A percentile compares a stretch with the other conserved stretches of the same genome.
Conservation (phyloP, 1,140 invertebrate genomes). For the Tyrophagus putrescentiae region DNA sequence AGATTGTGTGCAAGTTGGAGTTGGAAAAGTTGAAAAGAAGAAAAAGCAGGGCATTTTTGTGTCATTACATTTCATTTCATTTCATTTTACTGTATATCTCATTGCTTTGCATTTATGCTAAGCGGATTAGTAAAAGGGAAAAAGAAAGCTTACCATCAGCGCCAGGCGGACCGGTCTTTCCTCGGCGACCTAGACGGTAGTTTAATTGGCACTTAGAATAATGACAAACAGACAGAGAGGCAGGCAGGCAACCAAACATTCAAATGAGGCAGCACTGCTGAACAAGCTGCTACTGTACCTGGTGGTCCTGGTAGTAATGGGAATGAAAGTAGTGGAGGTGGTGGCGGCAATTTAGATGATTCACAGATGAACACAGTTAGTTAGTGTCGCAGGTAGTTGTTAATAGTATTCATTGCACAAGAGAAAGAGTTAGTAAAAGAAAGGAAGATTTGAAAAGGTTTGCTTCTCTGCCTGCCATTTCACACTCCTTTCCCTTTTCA, state of each 20-base stretch:
- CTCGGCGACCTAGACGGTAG: neutral
- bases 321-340: too few relatives aligned
- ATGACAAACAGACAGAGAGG: neutral
- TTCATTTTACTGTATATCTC: too few relatives aligned
- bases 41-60: neutral
- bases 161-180: slow-evolving; percentile 9
- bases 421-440: too few relatives aligned
- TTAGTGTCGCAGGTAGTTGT: too few relatives aligned
- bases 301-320: neutral
- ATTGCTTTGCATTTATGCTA: neutral
- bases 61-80: too few relatives aligned
- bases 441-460: too few relatives aligned
- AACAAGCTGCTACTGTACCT: neutral
- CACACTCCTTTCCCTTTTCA: too few relatives aligned
- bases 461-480: too few relatives aligned
- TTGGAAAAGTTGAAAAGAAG: neutral
- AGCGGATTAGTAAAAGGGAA: slow-evolving; percentile 1
- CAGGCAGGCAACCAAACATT: neutral
- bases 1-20: neutral
- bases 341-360: too few relatives aligned
- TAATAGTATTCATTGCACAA: too few relatives aligned
- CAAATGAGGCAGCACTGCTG: neutral
- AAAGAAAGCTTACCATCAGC: slow-evolving; percentile 15
- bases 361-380: too few relatives aligned
- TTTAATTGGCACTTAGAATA: neutral